Percentiles rank a stretch among this genome's conserved stretches.
phyloP scores from a whole-genome alignment of 2,113 vertebrate genomes.

The Lathamus discolor region DNA sequence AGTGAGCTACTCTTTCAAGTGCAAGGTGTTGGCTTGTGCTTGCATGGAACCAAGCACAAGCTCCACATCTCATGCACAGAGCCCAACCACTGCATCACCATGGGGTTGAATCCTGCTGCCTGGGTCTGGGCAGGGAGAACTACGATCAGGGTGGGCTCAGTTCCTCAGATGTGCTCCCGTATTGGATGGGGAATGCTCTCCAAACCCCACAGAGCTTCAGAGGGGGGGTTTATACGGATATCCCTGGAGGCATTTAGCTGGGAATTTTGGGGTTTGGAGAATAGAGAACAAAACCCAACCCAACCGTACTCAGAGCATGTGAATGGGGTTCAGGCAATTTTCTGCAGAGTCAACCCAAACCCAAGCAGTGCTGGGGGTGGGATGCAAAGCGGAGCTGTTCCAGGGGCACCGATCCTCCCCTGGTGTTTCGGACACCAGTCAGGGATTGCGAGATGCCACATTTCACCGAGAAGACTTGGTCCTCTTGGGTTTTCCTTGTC shows the following conservation, averaged over 20 bases:
- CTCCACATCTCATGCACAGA: neutral
- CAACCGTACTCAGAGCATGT: accelerated
- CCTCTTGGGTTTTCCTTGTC: neutral
- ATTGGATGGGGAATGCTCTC: neutral
- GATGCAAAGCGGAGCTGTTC: neutral
- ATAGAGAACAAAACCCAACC: neutral
- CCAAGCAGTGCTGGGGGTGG: neutral
- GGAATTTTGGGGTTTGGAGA: neutral
- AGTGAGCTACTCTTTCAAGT: neutral
- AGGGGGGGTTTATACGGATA: neutral
- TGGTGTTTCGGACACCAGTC: neutral
- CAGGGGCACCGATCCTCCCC: neutral
- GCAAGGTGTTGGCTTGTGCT: neutral
- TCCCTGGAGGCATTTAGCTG: neutral
- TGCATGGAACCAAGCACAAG: neutral
- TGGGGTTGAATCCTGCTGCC: neutral
- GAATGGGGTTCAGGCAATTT: neutral
- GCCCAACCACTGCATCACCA: neutral
- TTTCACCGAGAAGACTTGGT: neutral
- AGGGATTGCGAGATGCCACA: neutral
- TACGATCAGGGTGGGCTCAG: neutral
- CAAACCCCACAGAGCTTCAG: neutral
- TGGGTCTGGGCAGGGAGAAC: neutral
- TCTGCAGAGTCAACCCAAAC: neutral
- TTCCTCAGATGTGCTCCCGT: accelerated